These are phyloP conservation scores for Deilephila elpenor DNA, from an alignment of 2,888 invertebrate genomes.

Conservation along the genomic window DNA sequence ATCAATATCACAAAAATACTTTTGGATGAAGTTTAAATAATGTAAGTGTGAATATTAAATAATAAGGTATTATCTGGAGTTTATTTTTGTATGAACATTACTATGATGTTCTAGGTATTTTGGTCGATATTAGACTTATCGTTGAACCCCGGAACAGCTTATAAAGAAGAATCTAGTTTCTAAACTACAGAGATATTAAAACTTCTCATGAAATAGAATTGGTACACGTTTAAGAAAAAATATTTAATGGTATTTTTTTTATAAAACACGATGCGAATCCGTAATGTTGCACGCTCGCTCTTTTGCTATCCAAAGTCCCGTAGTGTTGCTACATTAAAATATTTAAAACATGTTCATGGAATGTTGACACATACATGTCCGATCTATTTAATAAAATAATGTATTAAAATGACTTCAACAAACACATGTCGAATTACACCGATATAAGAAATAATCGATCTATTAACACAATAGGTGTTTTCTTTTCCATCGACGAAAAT, in stretches of 20 bases:
- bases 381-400: constrained; percentile 33
- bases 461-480: constrained; percentile 17
- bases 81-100: too few relatives aligned
- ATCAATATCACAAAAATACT: too few relatives aligned
- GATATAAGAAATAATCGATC: constrained; percentile 21
- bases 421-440: constrained; percentile 30
- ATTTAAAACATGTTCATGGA: constrained; percentile 61
- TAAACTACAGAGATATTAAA: too few relatives aligned
- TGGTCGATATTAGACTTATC: too few relatives aligned
- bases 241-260: not conserved
- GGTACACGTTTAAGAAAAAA: too few relatives aligned
- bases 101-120: too few relatives aligned
- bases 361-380: constrained; percentile 51
- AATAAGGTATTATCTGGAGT: too few relatives aligned
- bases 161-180: too few relatives aligned
- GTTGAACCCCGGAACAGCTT: too few relatives aligned
- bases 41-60: too few relatives aligned
- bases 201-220: too few relatives aligned
- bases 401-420: constrained; percentile 40
- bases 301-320: not conserved
- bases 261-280: not conserved
- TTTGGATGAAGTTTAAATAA: too few relatives aligned
- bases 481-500: constrained; percentile 21
- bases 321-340: constrained; percentile 26
- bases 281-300: not conserved